A percentile compares a stretch with the other conserved stretches of the same genome.
Evolutionary conservation across 2,113 vertebrate species (phyloP).

Genomic region (Tylochromis polylepis): DNA sequence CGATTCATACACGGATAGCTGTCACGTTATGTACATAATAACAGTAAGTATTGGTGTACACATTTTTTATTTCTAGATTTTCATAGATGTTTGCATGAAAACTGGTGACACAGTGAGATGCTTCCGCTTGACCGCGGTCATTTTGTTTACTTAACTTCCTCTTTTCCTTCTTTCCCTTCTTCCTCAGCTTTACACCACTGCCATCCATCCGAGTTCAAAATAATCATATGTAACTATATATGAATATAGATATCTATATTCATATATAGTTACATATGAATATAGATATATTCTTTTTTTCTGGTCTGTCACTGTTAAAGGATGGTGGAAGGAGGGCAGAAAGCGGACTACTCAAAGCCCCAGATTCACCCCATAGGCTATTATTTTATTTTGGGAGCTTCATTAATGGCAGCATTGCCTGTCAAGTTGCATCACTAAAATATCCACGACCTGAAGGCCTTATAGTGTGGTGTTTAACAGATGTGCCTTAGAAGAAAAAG

Average conservation of each 20-base stretch:
- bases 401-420: background rate
- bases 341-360: background rate
- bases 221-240: background rate
- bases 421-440: background rate
- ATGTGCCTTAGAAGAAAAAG: background rate
- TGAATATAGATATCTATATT: background rate
- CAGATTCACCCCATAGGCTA: background rate
- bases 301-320: background rate
- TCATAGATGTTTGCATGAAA: background rate
- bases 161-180: background rate
- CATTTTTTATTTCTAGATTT: background rate
- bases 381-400: background rate
- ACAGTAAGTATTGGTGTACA: background rate
- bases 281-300: rapidly evolving
- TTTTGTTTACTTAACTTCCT: background rate
- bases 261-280: too few species aligned
- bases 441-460: background rate
- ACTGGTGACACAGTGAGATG: background rate
- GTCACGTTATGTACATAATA: background rate
- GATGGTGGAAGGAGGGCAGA: background rate
- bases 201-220: background rate
- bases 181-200: background rate
- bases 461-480: background rate
- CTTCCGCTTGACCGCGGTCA: background rate
- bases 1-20: background rate